Evolutionary conservation across 2,113 vertebrate species (phyloP).

Genomic region (Phalacrocorax aristotelis): DNA sequence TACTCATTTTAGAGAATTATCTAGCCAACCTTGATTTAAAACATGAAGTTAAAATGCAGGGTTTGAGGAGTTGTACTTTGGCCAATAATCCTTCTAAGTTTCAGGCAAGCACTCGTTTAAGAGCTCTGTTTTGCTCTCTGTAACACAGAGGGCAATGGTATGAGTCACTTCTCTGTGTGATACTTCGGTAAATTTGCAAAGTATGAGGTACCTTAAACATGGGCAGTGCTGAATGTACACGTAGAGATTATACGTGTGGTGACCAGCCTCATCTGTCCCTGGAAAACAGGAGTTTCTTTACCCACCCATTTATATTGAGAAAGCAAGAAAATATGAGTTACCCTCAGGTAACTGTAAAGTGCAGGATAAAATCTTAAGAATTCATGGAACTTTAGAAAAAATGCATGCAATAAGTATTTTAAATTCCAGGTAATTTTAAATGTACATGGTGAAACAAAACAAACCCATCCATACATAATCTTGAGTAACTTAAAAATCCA

Average conservation of each 20-base stretch:
- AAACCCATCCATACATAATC: background rate
- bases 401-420: background rate
- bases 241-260: background rate
- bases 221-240: background rate
- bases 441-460: background rate
- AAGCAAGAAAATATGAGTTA: background rate
- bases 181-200: background rate
- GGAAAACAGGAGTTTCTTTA: background rate
- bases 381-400: background rate
- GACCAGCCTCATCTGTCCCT: background rate
- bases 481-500: background rate
- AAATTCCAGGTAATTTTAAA: background rate
- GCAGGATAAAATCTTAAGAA: background rate
- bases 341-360: background rate
- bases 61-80: background rate
- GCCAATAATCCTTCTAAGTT: background rate
- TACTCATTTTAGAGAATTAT: background rate
- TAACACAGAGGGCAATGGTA: background rate
- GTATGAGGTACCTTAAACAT: background rate
- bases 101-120: background rate
- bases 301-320: background rate
- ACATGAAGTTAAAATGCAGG: background rate
- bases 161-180: background rate
- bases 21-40: background rate
- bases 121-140: background rate